Conservation (phyloP, 2,888 invertebrate species). For the Pristionchus mayeri region DNA sequence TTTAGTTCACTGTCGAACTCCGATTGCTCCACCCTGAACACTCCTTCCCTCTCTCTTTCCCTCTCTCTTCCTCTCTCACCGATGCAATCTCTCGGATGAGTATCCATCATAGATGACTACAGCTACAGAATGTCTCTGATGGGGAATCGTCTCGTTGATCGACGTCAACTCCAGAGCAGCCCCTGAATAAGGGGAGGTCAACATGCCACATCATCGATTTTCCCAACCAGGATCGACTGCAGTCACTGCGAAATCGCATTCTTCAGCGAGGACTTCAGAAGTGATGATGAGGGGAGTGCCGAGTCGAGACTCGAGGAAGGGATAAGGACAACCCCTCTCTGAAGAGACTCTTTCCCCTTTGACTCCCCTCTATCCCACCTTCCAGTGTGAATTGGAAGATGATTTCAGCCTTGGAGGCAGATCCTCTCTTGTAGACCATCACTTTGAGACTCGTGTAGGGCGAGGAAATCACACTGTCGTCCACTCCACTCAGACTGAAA, state of each 20-base stretch:
- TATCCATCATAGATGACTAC: slow-evolving; percentile 35
- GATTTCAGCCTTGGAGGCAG: neutral
- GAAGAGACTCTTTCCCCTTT: neutral
- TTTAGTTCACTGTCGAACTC: neutral
- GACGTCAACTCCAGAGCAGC: neutral
- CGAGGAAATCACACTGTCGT: neutral
- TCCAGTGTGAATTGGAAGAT: neutral
- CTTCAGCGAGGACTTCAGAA: neutral
- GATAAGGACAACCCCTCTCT: neutral
- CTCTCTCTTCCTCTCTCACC: neutral
- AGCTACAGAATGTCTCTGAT: neutral
- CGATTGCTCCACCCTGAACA: slow-evolving; percentile 10
- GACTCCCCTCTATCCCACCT: neutral
- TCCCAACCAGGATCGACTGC: neutral
- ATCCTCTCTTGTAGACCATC: neutral
- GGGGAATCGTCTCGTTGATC: neutral
- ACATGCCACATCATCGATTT: too few species aligned
- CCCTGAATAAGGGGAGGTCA: neutral
- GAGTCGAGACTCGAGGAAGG: neutral
- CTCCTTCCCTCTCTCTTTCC: neutral
- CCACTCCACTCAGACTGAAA: neutral
- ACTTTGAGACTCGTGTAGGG: neutral
- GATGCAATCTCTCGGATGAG: neutral
- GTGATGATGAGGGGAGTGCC: neutral
- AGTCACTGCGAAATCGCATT: neutral